Percentiles rank a stretch among this genome's conserved stretches.
These are phyloP conservation scores for Rhamnusium bicolor DNA, from an alignment of 2,888 invertebrate species.

Conservation along the genomic window DNA sequence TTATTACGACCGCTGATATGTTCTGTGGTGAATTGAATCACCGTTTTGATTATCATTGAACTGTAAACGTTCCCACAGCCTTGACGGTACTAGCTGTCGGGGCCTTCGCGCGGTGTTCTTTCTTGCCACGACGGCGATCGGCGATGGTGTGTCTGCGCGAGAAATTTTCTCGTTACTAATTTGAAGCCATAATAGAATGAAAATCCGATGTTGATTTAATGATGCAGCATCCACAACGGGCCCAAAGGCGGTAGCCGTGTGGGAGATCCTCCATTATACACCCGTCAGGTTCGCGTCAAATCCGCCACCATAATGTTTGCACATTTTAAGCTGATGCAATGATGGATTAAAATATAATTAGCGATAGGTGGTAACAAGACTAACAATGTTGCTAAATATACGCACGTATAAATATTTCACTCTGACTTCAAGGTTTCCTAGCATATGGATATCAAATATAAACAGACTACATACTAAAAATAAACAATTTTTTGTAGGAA, in stretches of 20 bases:
- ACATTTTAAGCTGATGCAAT: not conserved
- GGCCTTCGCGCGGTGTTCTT: conserved; percentile 28
- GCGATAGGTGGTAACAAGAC: not conserved
- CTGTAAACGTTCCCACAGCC: conserved; percentile 60
- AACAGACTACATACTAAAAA: not conserved
- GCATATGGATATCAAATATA: not conserved
- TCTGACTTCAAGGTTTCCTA: not conserved
- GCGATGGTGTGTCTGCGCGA: conserved; percentile 29
- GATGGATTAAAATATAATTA: conserved; percentile 5
- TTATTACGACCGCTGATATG: conserved; percentile 50
- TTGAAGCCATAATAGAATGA: conserved; percentile 13
- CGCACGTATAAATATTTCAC: not conserved
- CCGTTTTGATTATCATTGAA: conserved; percentile 60
- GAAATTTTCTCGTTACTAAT: conserved; percentile 15
- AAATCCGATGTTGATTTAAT: conserved; percentile 18
- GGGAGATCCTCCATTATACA: conserved; percentile 4
- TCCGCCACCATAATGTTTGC: conserved; percentile 4
- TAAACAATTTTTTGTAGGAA: not conserved
- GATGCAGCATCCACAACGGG: conserved; percentile 6
- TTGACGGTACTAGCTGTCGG: conserved; percentile 48
- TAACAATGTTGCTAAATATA: not conserved
- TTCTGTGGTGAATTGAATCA: conserved; percentile 55
- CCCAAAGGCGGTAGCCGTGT: conserved; percentile 7
- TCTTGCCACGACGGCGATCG: conserved; percentile 30
- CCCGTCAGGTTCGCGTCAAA: conserved; percentile 6